These are phyloP conservation scores for Drosophila trapezifrons DNA, from an alignment of 1,140 invertebrate genomes.

Conservation along the genomic window DNA sequence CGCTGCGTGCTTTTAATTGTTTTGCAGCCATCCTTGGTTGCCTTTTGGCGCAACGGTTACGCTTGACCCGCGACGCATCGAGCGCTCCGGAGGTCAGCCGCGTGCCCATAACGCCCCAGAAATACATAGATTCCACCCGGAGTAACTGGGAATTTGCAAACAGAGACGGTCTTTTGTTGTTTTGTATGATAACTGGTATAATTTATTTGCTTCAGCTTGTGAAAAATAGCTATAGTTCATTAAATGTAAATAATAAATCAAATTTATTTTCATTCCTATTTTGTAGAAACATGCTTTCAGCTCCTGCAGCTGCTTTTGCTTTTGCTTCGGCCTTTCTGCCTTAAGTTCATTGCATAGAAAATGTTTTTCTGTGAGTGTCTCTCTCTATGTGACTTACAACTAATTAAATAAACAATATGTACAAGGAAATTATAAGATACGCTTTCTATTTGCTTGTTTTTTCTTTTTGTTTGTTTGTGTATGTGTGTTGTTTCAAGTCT, in stretches of 20 bases:
- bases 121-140: not conserved
- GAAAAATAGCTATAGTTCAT: conserved; percentile 77
- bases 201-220: conserved; percentile 75
- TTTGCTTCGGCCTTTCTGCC: conserved; percentile 14
- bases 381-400: conserved; percentile 39
- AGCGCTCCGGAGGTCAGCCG: conserved; percentile 60
- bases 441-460: conserved; percentile 23
- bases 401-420: conserved; percentile 81
- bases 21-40: conserved; percentile 80
- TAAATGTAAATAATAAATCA: conserved; percentile 75
- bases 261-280: conserved; percentile 60
- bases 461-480: conserved; percentile 30
- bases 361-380: conserved; percentile 28
- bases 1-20: conserved; percentile 82
- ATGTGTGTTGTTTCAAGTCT: conserved; percentile 65
- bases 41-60: conserved; percentile 82
- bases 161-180: conserved; percentile 7
- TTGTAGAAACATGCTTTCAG: conserved; percentile 39
- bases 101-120: conserved; percentile 51
- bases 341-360: conserved; percentile 63
- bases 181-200: conserved; percentile 70
- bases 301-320: conserved; percentile 2
- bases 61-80: conserved; percentile 69
- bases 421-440: conserved; percentile 57
- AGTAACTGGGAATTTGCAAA: conserved; percentile 2